Evolutionary conservation across 2,888 invertebrate species (phyloP).

Genomic region (Trissolcus brochymenae): DNA sequence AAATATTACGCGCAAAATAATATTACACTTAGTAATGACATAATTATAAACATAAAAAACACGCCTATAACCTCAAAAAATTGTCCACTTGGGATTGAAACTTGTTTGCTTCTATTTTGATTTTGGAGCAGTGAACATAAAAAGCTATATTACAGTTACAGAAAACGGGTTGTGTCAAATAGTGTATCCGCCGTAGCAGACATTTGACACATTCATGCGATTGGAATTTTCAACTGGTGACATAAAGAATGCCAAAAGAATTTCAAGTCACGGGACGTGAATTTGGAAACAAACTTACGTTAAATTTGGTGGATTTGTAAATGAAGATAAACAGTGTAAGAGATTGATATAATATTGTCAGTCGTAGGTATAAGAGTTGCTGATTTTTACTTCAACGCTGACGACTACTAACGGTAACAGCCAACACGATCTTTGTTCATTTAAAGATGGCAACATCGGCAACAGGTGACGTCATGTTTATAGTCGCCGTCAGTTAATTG

Average conservation of each 20-base stretch:
- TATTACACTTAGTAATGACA: not conserved
- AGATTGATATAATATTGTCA: slow-evolving; percentile 9
- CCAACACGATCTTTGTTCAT: slow-evolving; percentile 38
- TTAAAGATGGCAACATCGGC: slow-evolving; percentile 49
- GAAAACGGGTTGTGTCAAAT: not conserved
- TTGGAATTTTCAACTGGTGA: not conserved
- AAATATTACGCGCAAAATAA: not conserved
- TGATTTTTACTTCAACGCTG: slow-evolving; percentile 25
- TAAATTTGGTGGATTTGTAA: not conserved
- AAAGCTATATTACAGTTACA: not conserved
- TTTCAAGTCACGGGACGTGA: not conserved
- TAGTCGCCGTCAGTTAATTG: slow-evolving; percentile 18
- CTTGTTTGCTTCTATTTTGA: not conserved
- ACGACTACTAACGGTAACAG: slow-evolving; percentile 13
- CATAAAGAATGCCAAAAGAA: slow-evolving; percentile 1
- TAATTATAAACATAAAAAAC: slow-evolving; percentile 2
- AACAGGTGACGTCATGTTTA: slow-evolving; percentile 48
- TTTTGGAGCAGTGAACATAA: not conserved
- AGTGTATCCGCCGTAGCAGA: not conserved
- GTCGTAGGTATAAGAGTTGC: slow-evolving; percentile 11
- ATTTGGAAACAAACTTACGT: slow-evolving; percentile 23
- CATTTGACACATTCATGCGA: not conserved
- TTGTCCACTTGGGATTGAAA: not conserved
- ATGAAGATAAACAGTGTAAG: not conserved
- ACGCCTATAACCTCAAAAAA: slow-evolving; percentile 18